Percentiles rank a stretch among this genome's conserved stretches.
These are phyloP conservation scores for Acrobasis suavella DNA, from an alignment of 2,888 invertebrate genomes.

Conservation along the genomic window DNA sequence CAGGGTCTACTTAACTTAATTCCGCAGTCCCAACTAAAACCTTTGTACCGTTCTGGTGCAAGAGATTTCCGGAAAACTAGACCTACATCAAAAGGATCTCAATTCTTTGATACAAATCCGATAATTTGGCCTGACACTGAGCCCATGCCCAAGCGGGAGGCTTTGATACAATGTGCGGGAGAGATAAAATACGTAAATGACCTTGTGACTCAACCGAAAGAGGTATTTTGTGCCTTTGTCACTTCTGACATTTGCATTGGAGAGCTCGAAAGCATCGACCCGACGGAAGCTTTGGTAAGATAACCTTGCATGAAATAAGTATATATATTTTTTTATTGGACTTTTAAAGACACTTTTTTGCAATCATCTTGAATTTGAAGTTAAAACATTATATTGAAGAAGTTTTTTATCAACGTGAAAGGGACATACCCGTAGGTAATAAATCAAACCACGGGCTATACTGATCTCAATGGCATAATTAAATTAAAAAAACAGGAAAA, in stretches of 20 bases:
- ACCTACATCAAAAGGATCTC: constrained; percentile 83
- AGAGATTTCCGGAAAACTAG: constrained; percentile 72
- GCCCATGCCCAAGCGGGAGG: constrained; percentile 85
- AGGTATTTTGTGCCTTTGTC: constrained; percentile 87
- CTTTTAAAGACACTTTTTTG: not conserved
- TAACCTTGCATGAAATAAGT: not conserved
- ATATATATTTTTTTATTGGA: not conserved
- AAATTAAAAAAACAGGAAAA: no score
- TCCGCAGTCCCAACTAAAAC: constrained; percentile 65
- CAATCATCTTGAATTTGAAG: no score
- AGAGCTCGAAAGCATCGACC: constrained; percentile 82
- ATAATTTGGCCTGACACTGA: constrained; percentile 85
- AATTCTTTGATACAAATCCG: constrained; percentile 85
- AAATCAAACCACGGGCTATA: no score
- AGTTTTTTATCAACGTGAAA: no score
- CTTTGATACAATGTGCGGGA: constrained; percentile 84
- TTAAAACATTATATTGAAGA: no score
- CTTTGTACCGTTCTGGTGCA: constrained; percentile 76
- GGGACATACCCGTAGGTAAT: no score
- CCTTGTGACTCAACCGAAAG: constrained; percentile 78
- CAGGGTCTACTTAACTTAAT: constrained; percentile 81
- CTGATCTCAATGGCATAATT: no score
- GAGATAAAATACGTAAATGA: constrained; percentile 87
- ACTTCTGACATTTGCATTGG: constrained; percentile 79
- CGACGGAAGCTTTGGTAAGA: constrained; percentile 84